A percentile compares a stretch with the other conserved stretches of the same genome.
Conservation (phyloP, 2,113 vertebrate genomes). For the Ondatra zibethicus region DNA sequence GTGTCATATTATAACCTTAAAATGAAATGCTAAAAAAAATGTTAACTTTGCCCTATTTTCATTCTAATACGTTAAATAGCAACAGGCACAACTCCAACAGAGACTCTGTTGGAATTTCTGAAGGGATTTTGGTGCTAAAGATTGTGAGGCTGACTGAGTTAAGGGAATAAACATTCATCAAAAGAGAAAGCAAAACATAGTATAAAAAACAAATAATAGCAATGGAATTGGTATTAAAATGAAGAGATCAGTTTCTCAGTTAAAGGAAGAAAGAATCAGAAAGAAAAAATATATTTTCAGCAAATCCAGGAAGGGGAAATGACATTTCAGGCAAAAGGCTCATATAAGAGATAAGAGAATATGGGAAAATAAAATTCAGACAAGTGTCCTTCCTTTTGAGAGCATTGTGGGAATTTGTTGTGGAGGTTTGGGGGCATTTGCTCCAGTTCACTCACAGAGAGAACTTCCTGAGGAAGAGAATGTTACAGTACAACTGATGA, state of each 20-base stretch:
- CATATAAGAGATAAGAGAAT: conserved; percentile 10
- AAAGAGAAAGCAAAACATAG: conserved; percentile 39
- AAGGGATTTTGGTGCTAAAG: conserved; percentile 12
- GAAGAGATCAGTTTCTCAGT: conserved; percentile 24
- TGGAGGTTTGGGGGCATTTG: not conserved
- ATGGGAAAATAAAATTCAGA: not conserved
- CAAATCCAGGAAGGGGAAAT: not conserved
- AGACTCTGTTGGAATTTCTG: conserved; percentile 21
- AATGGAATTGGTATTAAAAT: conserved; percentile 50
- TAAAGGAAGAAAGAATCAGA: not conserved
- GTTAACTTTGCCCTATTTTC: not conserved
- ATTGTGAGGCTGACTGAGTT: not conserved
- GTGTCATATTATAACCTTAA: conserved; percentile 20
- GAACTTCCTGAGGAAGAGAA: not conserved
- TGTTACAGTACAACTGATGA: not conserved
- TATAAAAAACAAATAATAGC: conserved; percentile 26
- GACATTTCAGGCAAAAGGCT: conserved; percentile 29
- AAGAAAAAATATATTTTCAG: conserved; percentile 34
- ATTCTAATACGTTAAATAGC: conserved; percentile 16
- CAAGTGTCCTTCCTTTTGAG: not conserved
- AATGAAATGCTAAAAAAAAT: not conserved
- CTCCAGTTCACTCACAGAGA: not conserved
- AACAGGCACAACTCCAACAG: not conserved
- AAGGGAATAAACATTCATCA: not conserved
- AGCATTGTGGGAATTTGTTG: not conserved